Evolutionary conservation across 1,140 invertebrate genomes (phyloP), one percentile per base, ranked within the genome.

Genomic region (Ostrea edulis): DNA sequence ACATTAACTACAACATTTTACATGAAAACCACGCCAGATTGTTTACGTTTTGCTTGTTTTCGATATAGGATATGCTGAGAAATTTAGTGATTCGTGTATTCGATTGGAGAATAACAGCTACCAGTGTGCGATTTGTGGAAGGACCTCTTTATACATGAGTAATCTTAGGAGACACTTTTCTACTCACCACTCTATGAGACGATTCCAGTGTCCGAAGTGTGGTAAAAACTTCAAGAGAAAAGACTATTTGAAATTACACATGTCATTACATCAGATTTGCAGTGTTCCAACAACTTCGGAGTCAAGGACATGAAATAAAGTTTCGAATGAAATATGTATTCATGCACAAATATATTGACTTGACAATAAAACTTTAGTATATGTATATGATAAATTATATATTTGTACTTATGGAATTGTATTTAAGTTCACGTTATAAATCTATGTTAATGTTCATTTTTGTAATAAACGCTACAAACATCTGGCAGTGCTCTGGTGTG

Each of bases 241-340:
- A 83, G 82, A 83, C 20, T 54, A 83, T 83, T 54, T 83, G 20
- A 83, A 83, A 53, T 53, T 54, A 8, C 82, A 83, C 82, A 53
- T 83, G 44, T 17, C 29, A 14, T 9, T 35, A 29, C 68, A 77
- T 35, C 68, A 29, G 14, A 77, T 25, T 35, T 29, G 20, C 9
- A 35, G 29, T 35, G 68, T 29, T 11, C 4, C 17, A n/a, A 20
- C 17, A 17, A 20, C 12, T 62, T 62, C 20, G 55, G 55, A 62
- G 7, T 8, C 55, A 17, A 62, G n/a, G 17, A 17, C 55, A 62
- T 62, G n/a, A 58, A 62, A n/a, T 20, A 17, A 44, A 44, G 35
- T 44, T 44, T 44, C 35, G 12, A 20, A 62, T n/a, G 17, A 17
- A 62, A 20, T 44, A 62, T 62, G 3, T 5, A 62, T 17, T 17